Evolutionary conservation across 2,888 invertebrate species (phyloP).

Genomic region (Esperia sulphurella): DNA sequence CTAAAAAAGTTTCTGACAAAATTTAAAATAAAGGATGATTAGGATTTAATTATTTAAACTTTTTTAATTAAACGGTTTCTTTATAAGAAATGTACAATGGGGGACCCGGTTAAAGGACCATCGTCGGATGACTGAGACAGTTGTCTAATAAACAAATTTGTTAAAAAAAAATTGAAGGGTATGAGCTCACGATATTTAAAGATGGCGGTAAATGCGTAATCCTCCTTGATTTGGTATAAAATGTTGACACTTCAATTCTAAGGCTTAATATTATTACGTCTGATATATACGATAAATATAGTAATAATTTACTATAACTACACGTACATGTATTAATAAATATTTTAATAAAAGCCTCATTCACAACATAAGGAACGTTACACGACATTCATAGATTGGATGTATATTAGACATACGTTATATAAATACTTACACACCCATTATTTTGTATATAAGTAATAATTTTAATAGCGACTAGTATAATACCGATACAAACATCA

Average conservation of each 20-base stretch:
- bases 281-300: conserved; percentile 40
- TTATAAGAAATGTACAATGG: too few species aligned
- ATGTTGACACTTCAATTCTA: conserved; percentile 45
- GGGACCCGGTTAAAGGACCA: too few species aligned
- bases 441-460: conserved; percentile 48
- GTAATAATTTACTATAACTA: conserved; percentile 46
- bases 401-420: conserved; percentile 40
- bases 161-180: too few species aligned
- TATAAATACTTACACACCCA: conserved; percentile 45
- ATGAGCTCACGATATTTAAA: too few species aligned
- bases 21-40: background rate
- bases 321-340: conserved; percentile 49
- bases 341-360: conserved; percentile 61
- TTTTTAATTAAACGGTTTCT: too few species aligned
- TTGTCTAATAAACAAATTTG: too few species aligned
- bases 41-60: too few species aligned
- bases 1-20: background rate
- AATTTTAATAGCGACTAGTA: conserved; percentile 31
- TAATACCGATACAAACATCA: conserved; percentile 54
- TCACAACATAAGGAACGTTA: conserved; percentile 65
- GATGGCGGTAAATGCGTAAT: conserved; percentile 48
- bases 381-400: conserved; percentile 58
- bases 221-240: conserved; percentile 48
- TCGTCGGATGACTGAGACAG: too few species aligned
- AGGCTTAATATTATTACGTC: conserved; percentile 36